Conservation (phyloP, 2,113 vertebrate species). For the Cinclus mexicanus region DNA sequence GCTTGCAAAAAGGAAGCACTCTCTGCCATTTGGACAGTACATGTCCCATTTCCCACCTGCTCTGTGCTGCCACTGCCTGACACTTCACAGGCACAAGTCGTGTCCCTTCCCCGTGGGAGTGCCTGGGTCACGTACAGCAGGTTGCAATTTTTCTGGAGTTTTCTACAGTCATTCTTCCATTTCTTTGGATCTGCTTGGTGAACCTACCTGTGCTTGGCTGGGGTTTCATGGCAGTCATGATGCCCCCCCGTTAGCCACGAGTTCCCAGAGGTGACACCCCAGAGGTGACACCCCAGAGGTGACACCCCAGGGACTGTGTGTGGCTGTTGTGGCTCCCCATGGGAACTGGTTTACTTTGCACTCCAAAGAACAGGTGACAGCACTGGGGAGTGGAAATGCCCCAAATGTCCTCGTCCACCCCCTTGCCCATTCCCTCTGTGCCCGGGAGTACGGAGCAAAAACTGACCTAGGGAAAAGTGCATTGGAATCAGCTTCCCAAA, state of each 20-base stretch:
- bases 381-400: background rate
- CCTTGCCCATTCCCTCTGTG: background rate
- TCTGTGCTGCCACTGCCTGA: background rate
- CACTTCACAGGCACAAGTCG: background rate
- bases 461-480: background rate
- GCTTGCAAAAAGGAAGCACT: background rate
- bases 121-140: rapidly evolving
- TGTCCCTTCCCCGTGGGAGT: background rate
- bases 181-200: background rate
- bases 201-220: background rate
- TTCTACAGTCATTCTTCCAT: background rate
- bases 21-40: background rate
- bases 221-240: rapidly evolving
- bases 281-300: no score
- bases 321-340: background rate
- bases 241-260: rapidly evolving
- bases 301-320: background rate
- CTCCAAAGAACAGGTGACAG: background rate
- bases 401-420: background rate
- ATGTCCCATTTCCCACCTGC: background rate
- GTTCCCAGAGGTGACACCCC: background rate
- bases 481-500: background rate
- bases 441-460: background rate
- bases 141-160: background rate
- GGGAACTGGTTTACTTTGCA: background rate